Percentiles rank a stretch among this genome's conserved stretches.
phyloP scores from a whole-genome alignment of 2,797 vertebrate species.

The Sciurus vulgaris region DNA sequence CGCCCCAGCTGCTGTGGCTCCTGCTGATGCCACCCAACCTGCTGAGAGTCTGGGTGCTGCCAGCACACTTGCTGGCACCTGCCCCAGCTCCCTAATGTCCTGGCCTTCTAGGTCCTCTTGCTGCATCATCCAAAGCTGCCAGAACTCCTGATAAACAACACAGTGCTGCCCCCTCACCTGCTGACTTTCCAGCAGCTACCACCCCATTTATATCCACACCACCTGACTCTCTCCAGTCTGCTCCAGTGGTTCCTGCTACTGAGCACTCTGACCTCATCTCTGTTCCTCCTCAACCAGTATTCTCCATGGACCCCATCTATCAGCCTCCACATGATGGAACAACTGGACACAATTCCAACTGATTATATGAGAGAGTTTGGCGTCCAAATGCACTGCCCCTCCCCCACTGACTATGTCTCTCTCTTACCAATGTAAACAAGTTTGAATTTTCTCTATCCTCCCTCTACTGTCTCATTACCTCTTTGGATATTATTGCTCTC shows the following conservation, averaged over 20 bases:
- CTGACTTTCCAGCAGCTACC: neutral
- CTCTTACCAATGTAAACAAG: neutral
- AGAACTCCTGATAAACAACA: neutral
- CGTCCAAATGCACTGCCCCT: neutral
- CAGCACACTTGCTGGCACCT: too few species aligned
- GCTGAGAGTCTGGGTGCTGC: neutral
- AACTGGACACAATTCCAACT: neutral
- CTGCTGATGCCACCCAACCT: too few species aligned
- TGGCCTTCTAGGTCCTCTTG: neutral
- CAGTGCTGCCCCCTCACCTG: neutral
- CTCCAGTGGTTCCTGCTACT: constrained; percentile 44
- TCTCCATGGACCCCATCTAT: neutral
- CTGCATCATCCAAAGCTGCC: too few species aligned
- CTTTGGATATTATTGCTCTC: neutral
- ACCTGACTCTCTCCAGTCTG: neutral
- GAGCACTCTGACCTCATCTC: rapidly evolving
- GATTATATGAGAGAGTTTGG: neutral
- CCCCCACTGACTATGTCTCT: neutral
- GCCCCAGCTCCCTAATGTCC: too few species aligned
- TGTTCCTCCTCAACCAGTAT: neutral
- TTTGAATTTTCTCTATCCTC: neutral
- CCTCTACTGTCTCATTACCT: neutral
- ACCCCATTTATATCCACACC: neutral
- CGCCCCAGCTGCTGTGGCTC: too few species aligned
- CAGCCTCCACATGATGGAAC: neutral